phyloP scores from a whole-genome alignment of 1,140 invertebrate species.

The Zaprionus kolodkinae region DNA sequence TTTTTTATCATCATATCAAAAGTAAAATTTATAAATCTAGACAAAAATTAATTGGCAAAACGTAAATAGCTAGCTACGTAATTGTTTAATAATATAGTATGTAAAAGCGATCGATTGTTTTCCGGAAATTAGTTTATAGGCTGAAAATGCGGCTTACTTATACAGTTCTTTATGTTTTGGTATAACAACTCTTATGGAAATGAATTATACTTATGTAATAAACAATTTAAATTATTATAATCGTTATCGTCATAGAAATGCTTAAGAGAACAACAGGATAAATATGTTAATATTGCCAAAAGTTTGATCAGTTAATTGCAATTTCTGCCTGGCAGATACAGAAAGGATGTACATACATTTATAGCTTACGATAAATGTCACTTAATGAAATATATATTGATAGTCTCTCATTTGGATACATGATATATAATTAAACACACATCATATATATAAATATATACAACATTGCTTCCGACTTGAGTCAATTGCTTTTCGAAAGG shows the following conservation, averaged over 20 bases:
- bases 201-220: background rate
- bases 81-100: background rate
- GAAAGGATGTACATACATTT: background rate
- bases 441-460: background rate
- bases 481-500: background rate
- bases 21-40: conserved; percentile 30
- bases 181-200: conserved; percentile 8
- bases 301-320: conserved; percentile 17
- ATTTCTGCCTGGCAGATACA: conserved; percentile 9
- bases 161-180: background rate
- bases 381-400: conserved; percentile 30
- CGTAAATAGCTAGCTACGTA: conserved; percentile 9
- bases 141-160: conserved; percentile 12
- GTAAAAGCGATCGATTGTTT: conserved; percentile 36
- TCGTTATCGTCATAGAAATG: conserved; percentile 6
- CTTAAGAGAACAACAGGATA: conserved; percentile 11
- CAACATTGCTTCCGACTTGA: background rate
- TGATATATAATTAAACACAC: conserved; percentile 4
- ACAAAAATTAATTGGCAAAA: conserved; percentile 20
- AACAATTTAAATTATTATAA: conserved; percentile 7
- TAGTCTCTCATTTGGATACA: conserved; percentile 24
- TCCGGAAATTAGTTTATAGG: background rate
- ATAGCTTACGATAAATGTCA: conserved; percentile 9
- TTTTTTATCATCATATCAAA: conserved; percentile 33
- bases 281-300: conserved; percentile 35